Base-by-base conservation (phyloP, 2,888 invertebrate genomes). In the Nemoura dubitans region DNA sequence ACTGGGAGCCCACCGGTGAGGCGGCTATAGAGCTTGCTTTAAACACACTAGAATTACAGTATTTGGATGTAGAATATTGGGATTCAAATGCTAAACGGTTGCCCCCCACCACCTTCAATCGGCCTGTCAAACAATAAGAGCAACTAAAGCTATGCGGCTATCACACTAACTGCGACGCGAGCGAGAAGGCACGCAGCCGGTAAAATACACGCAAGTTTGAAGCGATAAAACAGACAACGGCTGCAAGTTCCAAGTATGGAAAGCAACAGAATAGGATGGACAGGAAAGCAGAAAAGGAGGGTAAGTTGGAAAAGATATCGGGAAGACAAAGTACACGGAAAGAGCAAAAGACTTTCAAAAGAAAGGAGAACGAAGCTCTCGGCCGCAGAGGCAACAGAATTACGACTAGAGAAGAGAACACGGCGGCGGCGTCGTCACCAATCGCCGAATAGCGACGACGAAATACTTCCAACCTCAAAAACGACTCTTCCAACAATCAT, bases 331-430 rank as follows among this genome's bases (percentile, higher is more conserved):
- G 59, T 7, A 59, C 59, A 59, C 59, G 2, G 59, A 59, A 59
- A 59, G 21, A 36, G 36, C 36, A 36, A 3, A 10, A 36, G 36
- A 10, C 36, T 36, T 2, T 59, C 59, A 59, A 59, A 36, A 10
- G 36, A 36, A 36, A 10, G 59, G 2, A 21, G 21, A 59, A 59
- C 3, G 59, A 59, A 59, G 59, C 14, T 59, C 59, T 59, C 59
- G 59, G 59, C 59, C 59, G 59, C 59, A 21, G 59, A 59, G 59
- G 1, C 59, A 59, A 59, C 59, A 14, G 59, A 59, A 59, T 59
- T 59, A 59, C 59, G 59, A 59, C 59, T 59, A 59, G 59, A 59
- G 59, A 59, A 59, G 59, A 59, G 59, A 59, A 59, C 59, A 59
- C 59, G 59, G 21, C 59, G 59, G 14, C 14, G 59, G 3, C 21